Conservation (phyloP, 2,888 invertebrate genomes). For the Cerceris rybyensis region DNA sequence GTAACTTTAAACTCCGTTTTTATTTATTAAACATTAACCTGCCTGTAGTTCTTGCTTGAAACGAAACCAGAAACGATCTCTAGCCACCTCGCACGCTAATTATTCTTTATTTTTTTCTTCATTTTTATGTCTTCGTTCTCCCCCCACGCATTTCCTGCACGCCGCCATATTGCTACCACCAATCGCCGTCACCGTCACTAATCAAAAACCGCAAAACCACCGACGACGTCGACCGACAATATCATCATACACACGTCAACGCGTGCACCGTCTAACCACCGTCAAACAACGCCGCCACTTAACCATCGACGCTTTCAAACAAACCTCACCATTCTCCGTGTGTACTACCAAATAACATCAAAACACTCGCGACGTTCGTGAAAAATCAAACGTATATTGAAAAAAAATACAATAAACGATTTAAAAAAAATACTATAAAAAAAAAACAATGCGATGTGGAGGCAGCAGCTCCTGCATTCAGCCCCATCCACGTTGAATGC, state of each 20-base stretch:
- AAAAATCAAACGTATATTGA: slow-evolving; percentile 1
- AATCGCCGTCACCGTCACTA: slow-evolving; percentile 49
- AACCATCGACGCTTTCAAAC: slow-evolving; percentile 37
- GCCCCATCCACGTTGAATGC: slow-evolving; percentile 28
- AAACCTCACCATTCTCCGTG: slow-evolving; percentile 8
- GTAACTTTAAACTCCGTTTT: not conserved
- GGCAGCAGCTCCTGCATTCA: slow-evolving; percentile 48
- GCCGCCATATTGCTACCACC: slow-evolving; percentile 28
- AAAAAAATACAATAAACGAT: slow-evolving; percentile 23
- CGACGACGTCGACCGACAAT: slow-evolving; percentile 33
- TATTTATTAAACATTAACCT: slow-evolving; percentile 14
- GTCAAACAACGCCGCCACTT: slow-evolving; percentile 46
- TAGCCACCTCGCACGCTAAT: slow-evolving; percentile 45
- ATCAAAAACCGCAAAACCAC: slow-evolving; percentile 42
- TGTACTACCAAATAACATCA: slow-evolving; percentile 16
- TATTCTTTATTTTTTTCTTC: slow-evolving; percentile 46
- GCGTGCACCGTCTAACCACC: slow-evolving; percentile 46
- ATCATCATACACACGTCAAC: slow-evolving; percentile 35
- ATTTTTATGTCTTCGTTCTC: slow-evolving; percentile 67
- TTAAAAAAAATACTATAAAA: not conserved
- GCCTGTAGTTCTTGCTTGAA: slow-evolving; percentile 39
- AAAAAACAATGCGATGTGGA: slow-evolving; percentile 11
- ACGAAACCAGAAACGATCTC: slow-evolving; percentile 20
- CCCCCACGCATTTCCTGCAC: slow-evolving; percentile 60
- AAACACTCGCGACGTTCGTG: slow-evolving; percentile 17